Evolutionary conservation across 2,113 vertebrate genomes (phyloP).

Genomic region (Carettochelys insculpta): DNA sequence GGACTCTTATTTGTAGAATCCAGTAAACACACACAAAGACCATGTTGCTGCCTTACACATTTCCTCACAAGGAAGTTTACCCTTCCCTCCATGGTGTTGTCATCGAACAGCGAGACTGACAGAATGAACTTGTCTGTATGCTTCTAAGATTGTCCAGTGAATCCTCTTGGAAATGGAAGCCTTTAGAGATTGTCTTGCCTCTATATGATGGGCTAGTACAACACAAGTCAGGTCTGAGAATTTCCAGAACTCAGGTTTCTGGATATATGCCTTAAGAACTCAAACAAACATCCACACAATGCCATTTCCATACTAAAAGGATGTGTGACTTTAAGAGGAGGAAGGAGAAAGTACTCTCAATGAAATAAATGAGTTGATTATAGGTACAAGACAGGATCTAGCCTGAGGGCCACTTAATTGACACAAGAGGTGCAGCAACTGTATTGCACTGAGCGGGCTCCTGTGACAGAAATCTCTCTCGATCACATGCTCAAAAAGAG

Average conservation of each 20-base stretch:
- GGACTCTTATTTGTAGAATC: neutral
- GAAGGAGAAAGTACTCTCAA: neutral
- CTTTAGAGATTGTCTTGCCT: neutral
- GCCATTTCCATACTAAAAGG: neutral
- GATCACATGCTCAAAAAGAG: neutral
- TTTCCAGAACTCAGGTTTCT: neutral
- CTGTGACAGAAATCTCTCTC: constrained; percentile 11
- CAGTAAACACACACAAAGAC: neutral
- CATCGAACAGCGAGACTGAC: neutral
- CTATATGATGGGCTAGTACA: neutral
- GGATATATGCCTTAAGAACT: neutral
- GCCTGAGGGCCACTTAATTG: neutral
- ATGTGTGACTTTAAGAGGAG: neutral
- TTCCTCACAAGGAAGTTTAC: neutral
- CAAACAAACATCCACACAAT: neutral
- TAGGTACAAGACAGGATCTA: neutral
- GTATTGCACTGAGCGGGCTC: constrained; percentile 17
- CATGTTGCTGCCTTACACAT: neutral
- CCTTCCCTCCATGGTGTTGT: neutral
- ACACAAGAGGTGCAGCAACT: constrained; percentile 1
- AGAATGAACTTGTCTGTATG: neutral
- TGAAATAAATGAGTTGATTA: neutral
- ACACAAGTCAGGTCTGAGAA: neutral
- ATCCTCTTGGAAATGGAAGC: neutral
- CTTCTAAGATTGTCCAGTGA: neutral